A percentile compares a stretch with the other conserved stretches of the same genome.
Conservation (phyloP, 1,140 invertebrate species). For the Ostrea edulis region DNA sequence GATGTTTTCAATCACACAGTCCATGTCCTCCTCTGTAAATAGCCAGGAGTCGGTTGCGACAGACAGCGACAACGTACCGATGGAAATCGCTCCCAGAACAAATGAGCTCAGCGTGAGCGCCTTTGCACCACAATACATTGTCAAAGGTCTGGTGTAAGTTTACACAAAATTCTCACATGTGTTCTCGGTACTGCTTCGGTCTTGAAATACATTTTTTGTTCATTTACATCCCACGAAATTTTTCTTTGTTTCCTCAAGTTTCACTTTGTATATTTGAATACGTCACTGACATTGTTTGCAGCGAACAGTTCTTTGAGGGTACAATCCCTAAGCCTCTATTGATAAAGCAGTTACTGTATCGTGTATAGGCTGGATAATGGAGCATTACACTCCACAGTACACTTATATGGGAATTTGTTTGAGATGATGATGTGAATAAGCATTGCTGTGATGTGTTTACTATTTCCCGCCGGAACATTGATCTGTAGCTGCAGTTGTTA, state of each 20-base stretch:
- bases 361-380: background rate
- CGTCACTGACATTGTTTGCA: background rate
- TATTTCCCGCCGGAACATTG: conserved; percentile 1
- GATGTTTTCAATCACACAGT: conserved; percentile 40
- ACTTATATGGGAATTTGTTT: conserved; percentile 10
- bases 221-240: background rate
- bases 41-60: conserved; percentile 73
- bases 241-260: background rate
- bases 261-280: background rate
- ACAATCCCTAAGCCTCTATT: background rate
- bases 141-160: background rate
- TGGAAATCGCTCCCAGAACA: conserved; percentile 60
- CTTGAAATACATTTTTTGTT: background rate
- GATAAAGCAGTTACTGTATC: background rate
- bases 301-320: background rate
- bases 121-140: conserved; percentile 60
- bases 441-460: conserved; percentile 12
- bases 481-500: conserved; percentile 2
- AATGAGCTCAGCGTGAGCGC: conserved; percentile 64
- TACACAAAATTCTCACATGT: background rate
- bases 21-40: conserved; percentile 64
- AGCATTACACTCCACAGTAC: background rate
- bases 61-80: conserved; percentile 64
- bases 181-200: background rate
- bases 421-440: background rate